These are phyloP conservation scores for Peromyscus californicus DNA, from an alignment of 2,113 vertebrate species.

Conservation along the genomic window DNA sequence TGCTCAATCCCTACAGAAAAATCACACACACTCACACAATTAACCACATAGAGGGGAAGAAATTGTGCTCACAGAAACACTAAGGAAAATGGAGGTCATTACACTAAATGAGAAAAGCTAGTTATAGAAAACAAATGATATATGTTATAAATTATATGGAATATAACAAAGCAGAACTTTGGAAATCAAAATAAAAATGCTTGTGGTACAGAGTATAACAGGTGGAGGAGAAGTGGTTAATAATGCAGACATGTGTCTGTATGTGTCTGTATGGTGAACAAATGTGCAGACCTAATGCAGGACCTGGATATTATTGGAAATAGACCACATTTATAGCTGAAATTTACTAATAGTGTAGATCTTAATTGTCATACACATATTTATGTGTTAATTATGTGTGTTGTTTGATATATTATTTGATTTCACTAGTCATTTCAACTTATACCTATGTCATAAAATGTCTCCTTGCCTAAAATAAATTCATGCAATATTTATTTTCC, in stretches of 20 bases:
- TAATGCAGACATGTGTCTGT: not conserved
- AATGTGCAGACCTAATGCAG: too few relatives aligned
- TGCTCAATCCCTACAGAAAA: not conserved
- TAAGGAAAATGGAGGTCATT: not conserved
- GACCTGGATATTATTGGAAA: not conserved
- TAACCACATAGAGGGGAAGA: not conserved
- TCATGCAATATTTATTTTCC: not conserved
- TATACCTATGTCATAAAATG: not conserved
- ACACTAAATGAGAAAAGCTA: not conserved
- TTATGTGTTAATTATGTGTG: not conserved
- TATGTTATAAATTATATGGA: not conserved
- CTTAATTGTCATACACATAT: not conserved
- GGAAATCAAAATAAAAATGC: not conserved
- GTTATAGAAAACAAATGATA: not conserved
- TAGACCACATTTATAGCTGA: not conserved
- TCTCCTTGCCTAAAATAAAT: not conserved
- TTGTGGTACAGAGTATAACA: not conserved
- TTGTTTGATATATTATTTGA: not conserved
- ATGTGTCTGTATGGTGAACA: not conserved
- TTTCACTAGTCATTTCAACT: not conserved
- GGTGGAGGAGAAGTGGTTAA: not conserved
- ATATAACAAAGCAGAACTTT: too few relatives aligned
- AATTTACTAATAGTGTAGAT: not conserved
- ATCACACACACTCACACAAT: not conserved
- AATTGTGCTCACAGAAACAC: not conserved